These are phyloP conservation scores for Holcopasites calliopsidis DNA, from an alignment of 1,140 invertebrate species.

Conservation along the genomic window DNA sequence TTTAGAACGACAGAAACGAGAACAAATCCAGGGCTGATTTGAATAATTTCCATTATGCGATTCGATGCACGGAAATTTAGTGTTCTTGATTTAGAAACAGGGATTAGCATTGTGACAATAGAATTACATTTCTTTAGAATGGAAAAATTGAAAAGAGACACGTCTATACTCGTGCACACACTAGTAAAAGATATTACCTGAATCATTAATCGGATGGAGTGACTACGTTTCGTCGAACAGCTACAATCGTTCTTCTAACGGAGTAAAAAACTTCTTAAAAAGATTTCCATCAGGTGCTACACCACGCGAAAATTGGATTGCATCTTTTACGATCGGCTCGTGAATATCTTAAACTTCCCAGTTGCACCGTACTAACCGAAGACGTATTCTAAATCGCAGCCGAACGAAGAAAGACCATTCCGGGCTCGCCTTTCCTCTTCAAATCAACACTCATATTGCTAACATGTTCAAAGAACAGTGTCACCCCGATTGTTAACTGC, in stretches of 20 bases:
- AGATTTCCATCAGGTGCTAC: conserved; percentile 48
- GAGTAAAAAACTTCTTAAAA: conserved; percentile 46
- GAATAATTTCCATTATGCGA: conserved; percentile 41
- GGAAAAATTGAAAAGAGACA: background rate
- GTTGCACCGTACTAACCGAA: conserved; percentile 14
- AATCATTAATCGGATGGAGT: conserved; percentile 26
- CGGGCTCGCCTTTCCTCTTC: background rate
- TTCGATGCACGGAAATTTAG: conserved; percentile 18
- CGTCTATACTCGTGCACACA: too few relatives aligned
- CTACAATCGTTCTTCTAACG: too few relatives aligned
- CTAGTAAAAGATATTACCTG: conserved; percentile 37
- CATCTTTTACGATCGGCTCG: conserved; percentile 65
- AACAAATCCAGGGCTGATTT: conserved; percentile 15
- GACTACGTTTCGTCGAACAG: conserved; percentile 34
- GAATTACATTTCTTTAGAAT: background rate
- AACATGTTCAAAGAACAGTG: too few relatives aligned
- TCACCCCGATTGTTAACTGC: too few relatives aligned
- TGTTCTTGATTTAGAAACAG: background rate
- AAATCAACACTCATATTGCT: background rate
- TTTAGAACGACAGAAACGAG: conserved; percentile 31
- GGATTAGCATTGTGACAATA: background rate
- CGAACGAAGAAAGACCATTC: conserved; percentile 10
- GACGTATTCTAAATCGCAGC: background rate
- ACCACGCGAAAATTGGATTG: conserved; percentile 61
- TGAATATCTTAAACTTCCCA: conserved; percentile 63